phyloP scores from a whole-genome alignment of 2,888 invertebrate genomes.

The Ommatoiulus sabulosus region DNA sequence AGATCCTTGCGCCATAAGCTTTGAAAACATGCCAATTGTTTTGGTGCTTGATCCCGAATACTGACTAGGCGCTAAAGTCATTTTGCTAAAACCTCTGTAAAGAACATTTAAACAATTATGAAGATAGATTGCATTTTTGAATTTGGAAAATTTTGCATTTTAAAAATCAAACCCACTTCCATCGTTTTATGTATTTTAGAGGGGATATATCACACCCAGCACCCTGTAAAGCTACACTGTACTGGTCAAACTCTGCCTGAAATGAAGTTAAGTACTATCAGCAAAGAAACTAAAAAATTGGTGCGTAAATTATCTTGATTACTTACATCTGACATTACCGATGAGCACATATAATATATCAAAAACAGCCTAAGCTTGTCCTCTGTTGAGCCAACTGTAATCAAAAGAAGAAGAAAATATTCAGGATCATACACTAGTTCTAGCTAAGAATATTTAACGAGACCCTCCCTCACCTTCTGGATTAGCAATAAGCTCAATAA shows the following conservation, averaged over 20 bases:
- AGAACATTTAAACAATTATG: slow-evolving; percentile 51
- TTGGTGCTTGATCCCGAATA: slow-evolving; percentile 79
- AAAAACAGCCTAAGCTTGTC: slow-evolving; percentile 94
- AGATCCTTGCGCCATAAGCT: slow-evolving; percentile 95
- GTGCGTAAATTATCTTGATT: slow-evolving; percentile 1
- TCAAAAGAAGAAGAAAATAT: neutral
- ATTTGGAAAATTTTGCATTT: neutral
- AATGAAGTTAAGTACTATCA: slow-evolving; percentile 58
- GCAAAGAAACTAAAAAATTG: neutral
- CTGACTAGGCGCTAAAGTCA: slow-evolving; percentile 79
- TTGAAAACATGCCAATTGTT: slow-evolving; percentile 98
- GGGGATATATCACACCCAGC: slow-evolving; percentile 89
- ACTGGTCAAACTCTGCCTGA: slow-evolving; percentile 83
- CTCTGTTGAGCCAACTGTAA: slow-evolving; percentile 81
- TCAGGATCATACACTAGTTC: too few relatives aligned
- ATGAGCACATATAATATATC: slow-evolving; percentile 89
- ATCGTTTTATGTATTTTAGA: slow-evolving; percentile 89
- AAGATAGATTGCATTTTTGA: neutral
- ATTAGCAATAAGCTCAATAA: slow-evolving; percentile 89
- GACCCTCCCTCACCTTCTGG: slow-evolving; percentile 72
- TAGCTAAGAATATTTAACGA: too few relatives aligned
- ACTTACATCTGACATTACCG: slow-evolving; percentile 78
- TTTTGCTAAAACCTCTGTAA: slow-evolving; percentile 80
- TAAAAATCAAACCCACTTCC: slow-evolving; percentile 78
- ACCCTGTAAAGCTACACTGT: slow-evolving; percentile 80